Evolutionary conservation across 2,888 invertebrate species (phyloP).

Genomic region (Oscheius sp.): DNA sequence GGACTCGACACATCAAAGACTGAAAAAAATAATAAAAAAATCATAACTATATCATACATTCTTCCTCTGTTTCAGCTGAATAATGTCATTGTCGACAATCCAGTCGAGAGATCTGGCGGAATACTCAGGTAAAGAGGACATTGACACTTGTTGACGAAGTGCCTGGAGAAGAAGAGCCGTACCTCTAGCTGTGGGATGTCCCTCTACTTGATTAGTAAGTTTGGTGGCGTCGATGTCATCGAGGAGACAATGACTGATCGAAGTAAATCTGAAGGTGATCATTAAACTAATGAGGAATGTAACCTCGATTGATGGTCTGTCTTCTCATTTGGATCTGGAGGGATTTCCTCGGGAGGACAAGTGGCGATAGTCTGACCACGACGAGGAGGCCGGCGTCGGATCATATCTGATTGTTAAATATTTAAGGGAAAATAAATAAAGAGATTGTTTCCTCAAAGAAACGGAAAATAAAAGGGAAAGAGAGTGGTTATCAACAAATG

Average conservation of each 20-base stretch:
- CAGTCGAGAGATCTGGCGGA: slow-evolving; percentile 42
- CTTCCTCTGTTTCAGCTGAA: slow-evolving; percentile 49
- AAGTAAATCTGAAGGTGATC: slow-evolving; percentile 10
- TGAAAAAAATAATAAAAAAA: slow-evolving; percentile 17
- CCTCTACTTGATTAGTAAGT: slow-evolving; percentile 54
- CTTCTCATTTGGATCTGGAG: slow-evolving; percentile 16
- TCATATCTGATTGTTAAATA: background rate
- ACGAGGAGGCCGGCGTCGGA: slow-evolving; percentile 22
- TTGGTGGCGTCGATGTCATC: slow-evolving; percentile 50
- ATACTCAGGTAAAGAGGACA: slow-evolving; percentile 41
- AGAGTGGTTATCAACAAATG: no score
- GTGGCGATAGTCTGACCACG: background rate
- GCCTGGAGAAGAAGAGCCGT: slow-evolving; percentile 64
- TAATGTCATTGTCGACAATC: slow-evolving; percentile 44
- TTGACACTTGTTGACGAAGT: slow-evolving; percentile 56
- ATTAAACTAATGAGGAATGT: no score
- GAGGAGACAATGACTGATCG: slow-evolving; percentile 37
- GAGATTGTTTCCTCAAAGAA: background rate
- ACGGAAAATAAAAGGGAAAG: no score
- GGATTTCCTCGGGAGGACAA: slow-evolving; percentile 1
- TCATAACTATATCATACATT: slow-evolving; percentile 33
- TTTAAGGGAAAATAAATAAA: background rate
- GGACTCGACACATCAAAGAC: slow-evolving; percentile 42
- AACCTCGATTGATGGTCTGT: background rate
- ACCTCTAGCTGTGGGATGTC: slow-evolving; percentile 55